Evolutionary conservation across 2,888 invertebrate genomes (phyloP).

Genomic region (Odontomyia ornata): DNA sequence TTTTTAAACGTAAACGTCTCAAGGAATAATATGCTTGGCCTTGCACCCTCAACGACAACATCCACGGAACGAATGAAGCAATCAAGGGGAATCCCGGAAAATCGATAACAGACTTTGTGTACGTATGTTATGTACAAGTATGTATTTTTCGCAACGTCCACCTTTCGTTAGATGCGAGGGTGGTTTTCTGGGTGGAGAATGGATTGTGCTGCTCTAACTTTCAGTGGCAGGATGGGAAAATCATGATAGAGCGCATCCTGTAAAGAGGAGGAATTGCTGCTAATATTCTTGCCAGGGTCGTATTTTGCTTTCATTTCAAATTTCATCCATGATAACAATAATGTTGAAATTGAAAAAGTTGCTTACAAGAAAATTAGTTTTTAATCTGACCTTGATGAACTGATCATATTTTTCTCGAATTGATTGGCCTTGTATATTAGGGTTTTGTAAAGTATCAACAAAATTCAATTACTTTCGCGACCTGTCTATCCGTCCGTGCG

Average conservation of each 20-base stretch:
- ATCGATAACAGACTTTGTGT: constrained; percentile 42
- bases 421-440: too few species aligned
- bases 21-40: constrained; percentile 46
- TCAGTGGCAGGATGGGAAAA: background rate
- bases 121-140: background rate
- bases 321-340: too few species aligned
- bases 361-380: too few species aligned
- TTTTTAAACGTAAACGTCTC: constrained; percentile 17
- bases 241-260: constrained; percentile 7
- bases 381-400: too few species aligned
- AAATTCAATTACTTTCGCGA: too few species aligned
- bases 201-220: background rate
- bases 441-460: too few species aligned
- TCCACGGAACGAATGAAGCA: constrained; percentile 18
- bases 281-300: background rate
- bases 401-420: too few species aligned
- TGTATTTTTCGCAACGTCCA: background rate
- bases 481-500: too few species aligned
- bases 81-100: constrained; percentile 40
- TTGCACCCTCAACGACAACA: constrained; percentile 46
- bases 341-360: too few species aligned
- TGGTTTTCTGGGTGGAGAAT: constrained; percentile 20
- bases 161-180: background rate
- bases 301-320: background rate
- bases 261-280: background rate